Percentiles rank a stretch among this genome's conserved stretches.
Evolutionary conservation across 2,888 invertebrate species (phyloP).

Genomic region (Sminthurinus aureus): DNA sequence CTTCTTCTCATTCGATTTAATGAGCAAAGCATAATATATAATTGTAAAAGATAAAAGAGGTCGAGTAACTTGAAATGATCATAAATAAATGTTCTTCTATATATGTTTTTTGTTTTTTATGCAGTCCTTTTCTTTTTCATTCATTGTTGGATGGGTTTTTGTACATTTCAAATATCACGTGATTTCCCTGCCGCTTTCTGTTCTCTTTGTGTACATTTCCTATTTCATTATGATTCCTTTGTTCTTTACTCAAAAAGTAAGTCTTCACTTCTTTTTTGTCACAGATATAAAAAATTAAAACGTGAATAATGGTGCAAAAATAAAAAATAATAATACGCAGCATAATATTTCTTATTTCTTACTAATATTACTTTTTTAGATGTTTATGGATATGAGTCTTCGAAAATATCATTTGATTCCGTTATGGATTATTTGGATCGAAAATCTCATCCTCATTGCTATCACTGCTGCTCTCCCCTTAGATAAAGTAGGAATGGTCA

Average conservation of each 20-base stretch:
- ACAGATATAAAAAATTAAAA: not conserved
- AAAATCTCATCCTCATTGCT: not conserved
- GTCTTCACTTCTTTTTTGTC: no score
- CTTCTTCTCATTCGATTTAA: not conserved
- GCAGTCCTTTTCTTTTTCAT: not conserved
- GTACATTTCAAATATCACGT: not conserved
- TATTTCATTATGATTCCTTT: not conserved
- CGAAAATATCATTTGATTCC: slow-evolving; percentile 12
- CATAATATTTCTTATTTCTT: no score
- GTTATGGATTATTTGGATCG: not conserved
- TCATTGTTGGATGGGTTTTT: not conserved
- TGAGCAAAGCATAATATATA: no score
- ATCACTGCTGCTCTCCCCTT: not conserved
- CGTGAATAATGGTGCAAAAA: no score
- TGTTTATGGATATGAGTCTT: not conserved
- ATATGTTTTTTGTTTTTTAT: not conserved
- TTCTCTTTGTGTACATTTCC: slow-evolving; percentile 1
- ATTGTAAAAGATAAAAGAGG: no score
- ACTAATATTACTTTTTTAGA: not conserved
- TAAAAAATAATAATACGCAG: no score
- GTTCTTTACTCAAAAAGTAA: not conserved
- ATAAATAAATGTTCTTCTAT: not conserved
- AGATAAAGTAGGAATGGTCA: not conserved
- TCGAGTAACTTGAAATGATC: no score
- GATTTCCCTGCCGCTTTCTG: not conserved